Evolutionary conservation across 2,888 invertebrate genomes (phyloP).

Genomic region (Marronus borbonicus): DNA sequence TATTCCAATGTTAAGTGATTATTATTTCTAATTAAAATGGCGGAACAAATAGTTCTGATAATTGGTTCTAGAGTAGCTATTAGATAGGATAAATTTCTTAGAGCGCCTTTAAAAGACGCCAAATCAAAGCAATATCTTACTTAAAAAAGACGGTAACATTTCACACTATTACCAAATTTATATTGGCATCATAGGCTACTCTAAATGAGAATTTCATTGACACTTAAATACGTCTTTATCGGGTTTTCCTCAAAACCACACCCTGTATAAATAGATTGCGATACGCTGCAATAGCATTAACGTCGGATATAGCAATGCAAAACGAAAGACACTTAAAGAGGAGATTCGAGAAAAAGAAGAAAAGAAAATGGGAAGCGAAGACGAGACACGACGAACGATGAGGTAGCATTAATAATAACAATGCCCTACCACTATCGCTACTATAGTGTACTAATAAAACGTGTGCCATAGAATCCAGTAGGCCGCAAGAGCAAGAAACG

Average conservation of each 20-base stretch:
- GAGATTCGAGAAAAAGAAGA: conserved; percentile 5
- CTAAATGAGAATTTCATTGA: too few species aligned
- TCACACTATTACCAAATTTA: too few species aligned
- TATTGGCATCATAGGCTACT: too few species aligned
- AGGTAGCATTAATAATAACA: conserved; percentile 40
- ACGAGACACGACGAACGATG: conserved; percentile 13
- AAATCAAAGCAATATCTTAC: too few species aligned
- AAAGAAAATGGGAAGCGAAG: background rate
- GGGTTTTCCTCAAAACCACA: background rate
- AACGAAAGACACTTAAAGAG: conserved; percentile 29
- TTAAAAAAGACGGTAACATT: too few species aligned
- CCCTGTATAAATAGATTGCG: conserved; percentile 8
- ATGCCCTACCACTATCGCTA: conserved; percentile 30
- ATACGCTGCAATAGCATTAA: background rate
- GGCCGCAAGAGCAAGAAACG: conserved; percentile 46
- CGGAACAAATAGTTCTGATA: too few species aligned
- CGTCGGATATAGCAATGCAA: conserved; percentile 22
- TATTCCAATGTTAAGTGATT: too few species aligned
- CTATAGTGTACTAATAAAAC: conserved; percentile 38
- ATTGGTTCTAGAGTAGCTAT: too few species aligned
- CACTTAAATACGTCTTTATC: too few species aligned
- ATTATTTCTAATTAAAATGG: too few species aligned
- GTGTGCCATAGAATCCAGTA: conserved; percentile 43
- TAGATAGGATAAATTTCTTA: too few species aligned
- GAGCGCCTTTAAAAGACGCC: too few species aligned